Base-by-base conservation (phyloP, 2,113 vertebrate genomes). In the Pterocles burchelli region DNA sequence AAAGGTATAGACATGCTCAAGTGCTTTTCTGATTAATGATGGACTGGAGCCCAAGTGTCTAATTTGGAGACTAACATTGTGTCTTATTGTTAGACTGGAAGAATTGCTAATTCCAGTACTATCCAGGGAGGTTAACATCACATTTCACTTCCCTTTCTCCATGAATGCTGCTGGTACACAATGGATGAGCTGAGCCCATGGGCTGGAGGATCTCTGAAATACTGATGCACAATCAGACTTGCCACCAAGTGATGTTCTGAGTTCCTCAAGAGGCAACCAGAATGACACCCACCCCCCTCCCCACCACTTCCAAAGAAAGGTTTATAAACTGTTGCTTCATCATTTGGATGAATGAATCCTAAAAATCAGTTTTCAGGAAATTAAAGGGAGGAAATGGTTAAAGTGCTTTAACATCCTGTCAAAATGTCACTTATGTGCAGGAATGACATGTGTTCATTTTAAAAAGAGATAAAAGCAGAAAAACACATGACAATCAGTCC, bases 1-100 rank as follows among this genome's bases (percentile, higher is more conserved):
- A 73, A 95, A 94, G 89, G 66, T 85, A 95, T 2, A 95, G 87
- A 73, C 74, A 91, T 34, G 88, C 89, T 94, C 82, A 88, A 93
- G 85, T 90, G 85, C 75, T 86, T 94, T 76, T 75, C 85, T 96
- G 91, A 96, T 73, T 93, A 91, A 89, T 82, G 89, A 91, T 59
- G 78, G 74, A 89, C 88, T 28, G 29, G 46, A 93, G 78, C 87
- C 85, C 88, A 49, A 96, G 87, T 88, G 78, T 97, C 89, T 95
- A 89, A 96, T 97, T 94, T 95, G 77, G 73, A 91, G 81, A 81
- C 62, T 87, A 89, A 85, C 84, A 58, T 76, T 62, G 75, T 88
- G 84, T 89, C 78, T 90, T 91, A 75, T 28, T 80, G 78, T 58
- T 94, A 93, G 81, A 91, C 85, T 85, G 77, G 74, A 93, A 89